Percentiles rank a stretch among this genome's conserved stretches.
Evolutionary conservation across 2,888 invertebrate genomes (phyloP).

Genomic region (Lysandra coridon): DNA sequence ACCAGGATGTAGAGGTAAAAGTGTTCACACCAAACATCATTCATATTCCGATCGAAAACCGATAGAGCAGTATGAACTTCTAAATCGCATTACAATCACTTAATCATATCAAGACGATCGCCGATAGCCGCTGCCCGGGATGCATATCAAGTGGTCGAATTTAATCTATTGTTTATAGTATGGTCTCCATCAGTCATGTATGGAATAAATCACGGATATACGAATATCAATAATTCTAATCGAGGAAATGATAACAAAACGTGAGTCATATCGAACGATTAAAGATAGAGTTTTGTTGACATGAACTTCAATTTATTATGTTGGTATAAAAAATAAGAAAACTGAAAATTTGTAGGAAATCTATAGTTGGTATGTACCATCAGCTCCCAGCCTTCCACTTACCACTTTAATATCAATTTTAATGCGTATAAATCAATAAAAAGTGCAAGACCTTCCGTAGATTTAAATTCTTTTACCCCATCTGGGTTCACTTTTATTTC

Average conservation of each 20-base stretch:
- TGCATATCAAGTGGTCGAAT: slow-evolving; percentile 33
- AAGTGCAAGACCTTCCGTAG: not conserved
- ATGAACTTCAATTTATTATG: too few relatives aligned
- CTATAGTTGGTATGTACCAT: not conserved
- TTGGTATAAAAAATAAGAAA: too few relatives aligned
- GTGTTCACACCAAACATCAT: slow-evolving; percentile 34
- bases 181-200: not conserved
- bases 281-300: not conserved
- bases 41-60: slow-evolving; percentile 42
- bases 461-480: slow-evolving; percentile 34
- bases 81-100: slow-evolving; percentile 45
- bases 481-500: slow-evolving; percentile 38
- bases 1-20: slow-evolving; percentile 1
- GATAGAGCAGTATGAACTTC: slow-evolving; percentile 42
- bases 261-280: not conserved
- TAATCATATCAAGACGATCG: slow-evolving; percentile 44
- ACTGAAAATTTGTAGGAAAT: not conserved
- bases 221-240: not conserved
- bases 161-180: slow-evolving; percentile 35
- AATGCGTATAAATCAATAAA: not conserved
- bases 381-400: not conserved
- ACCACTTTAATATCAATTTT: not conserved
- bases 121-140: slow-evolving; percentile 36
- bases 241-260: not conserved
- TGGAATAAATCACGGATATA: not conserved